Base-by-base conservation (phyloP, 2,888 invertebrate species). In the Dolichopus griseipennis region DNA sequence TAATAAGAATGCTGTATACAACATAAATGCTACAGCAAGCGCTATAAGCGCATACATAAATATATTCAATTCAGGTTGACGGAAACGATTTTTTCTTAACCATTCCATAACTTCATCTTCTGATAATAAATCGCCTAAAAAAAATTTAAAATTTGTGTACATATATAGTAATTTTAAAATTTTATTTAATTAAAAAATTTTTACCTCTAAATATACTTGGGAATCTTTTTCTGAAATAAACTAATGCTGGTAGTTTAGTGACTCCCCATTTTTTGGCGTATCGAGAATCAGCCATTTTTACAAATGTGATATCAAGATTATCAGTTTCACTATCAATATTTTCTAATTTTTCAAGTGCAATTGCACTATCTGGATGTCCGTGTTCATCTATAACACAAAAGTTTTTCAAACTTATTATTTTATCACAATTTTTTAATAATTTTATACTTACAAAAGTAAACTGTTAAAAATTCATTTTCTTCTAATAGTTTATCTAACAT, bases 261-360 rank as follows among this genome's bases (percentile, higher is more conserved):
- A 95, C 94, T 27, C 95, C 95, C 92, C 95, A 95, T 82, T 95
- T 95, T 67, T 93, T 86, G 18, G 95, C 95, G 78, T 95, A 95
- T 62, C 94, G 86, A 0, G 92, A 86, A 79, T 95, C 95, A 68
- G 92, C 89, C 90, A 96, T 95, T 82, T 95, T 95, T 0, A 95
- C 95, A 79, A 96, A 95, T 2, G 94, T 93, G 72, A 96, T 95
- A 76, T 95, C 95, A 76, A 96, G 85, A 80, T 93, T 93, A 78
- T 95, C 95, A 0, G 94, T 94, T 82, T 97, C 96, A 74, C 93
- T 93, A 77, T 97, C 97, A 74, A 97, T 96, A 74, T 92, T 93
- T 78, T 97, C 97, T 70, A 97, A 81, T 78, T 92, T 92, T 71
- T 91, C 90, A 73, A 93, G 82, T 0, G 95, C 92, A n/a, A 88